A percentile compares a stretch with the other conserved stretches of the same genome.
Conservation (phyloP, 37 sponge, comb jelly and placozoan genomes). For the Aphrocallistes beatrix region DNA sequence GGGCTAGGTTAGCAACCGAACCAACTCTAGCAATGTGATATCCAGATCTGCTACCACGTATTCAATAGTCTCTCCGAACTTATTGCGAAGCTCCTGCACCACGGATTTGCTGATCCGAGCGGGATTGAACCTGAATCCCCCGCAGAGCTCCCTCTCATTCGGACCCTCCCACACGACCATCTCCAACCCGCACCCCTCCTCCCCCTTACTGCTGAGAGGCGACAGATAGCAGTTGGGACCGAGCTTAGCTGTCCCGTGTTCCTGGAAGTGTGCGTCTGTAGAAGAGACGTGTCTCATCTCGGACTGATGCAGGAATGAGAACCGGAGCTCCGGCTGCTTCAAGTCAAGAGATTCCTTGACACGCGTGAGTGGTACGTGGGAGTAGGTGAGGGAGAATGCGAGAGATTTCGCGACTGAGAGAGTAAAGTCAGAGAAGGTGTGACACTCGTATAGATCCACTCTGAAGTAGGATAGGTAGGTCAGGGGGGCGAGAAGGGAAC, state of each 20-base stretch:
- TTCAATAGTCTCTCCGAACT: neutral
- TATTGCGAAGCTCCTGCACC: neutral
- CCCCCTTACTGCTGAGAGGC: neutral
- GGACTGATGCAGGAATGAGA: neutral
- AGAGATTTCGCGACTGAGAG: neutral
- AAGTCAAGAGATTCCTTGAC: neutral
- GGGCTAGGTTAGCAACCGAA: neutral
- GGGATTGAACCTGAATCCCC: conserved; percentile 10
- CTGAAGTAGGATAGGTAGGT: conserved; percentile 1
- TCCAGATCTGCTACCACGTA: neutral
- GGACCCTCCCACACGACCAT: neutral
- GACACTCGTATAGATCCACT: neutral
- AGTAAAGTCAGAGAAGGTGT: neutral
- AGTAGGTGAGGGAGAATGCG: neutral
- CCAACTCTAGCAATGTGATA: neutral
- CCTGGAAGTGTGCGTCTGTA: neutral
- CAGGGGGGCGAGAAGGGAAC: neutral
- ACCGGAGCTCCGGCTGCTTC: neutral
- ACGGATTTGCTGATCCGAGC: conserved; percentile 2
- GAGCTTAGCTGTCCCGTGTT: neutral
- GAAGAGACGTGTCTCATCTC: neutral
- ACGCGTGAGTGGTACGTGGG: neutral
- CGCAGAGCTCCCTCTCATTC: neutral
- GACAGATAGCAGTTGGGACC: neutral
- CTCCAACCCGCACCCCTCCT: neutral